phyloP scores from a whole-genome alignment of 2,113 vertebrate genomes.

The Pampusana beccarii region DNA sequence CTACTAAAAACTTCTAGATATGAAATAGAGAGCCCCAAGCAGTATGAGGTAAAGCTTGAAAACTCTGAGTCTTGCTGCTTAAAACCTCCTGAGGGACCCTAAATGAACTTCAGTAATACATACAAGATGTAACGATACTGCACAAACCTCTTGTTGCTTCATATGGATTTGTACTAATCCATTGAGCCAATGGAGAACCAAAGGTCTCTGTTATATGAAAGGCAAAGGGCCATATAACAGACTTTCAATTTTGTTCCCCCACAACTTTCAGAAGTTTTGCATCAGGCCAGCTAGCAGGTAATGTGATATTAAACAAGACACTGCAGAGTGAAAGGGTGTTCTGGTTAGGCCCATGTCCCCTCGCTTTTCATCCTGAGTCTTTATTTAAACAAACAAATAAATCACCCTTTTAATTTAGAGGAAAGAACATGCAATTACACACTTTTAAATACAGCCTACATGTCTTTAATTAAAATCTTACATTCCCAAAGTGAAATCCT shows the following conservation, averaged over 20 bases:
- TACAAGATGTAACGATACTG: not conserved
- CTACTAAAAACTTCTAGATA: not conserved
- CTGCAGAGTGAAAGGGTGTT: not conserved
- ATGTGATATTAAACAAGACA: not conserved
- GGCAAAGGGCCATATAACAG: not conserved
- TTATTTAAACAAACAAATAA: not conserved
- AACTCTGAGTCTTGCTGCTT: not conserved
- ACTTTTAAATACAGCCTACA: not conserved
- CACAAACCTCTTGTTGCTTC: not conserved
- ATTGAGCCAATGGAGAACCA: not conserved
- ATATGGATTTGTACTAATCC: not conserved
- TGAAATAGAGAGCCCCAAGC: not conserved
- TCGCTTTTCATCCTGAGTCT: not conserved
- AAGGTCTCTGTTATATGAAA: not conserved
- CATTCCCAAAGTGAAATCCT: not conserved
- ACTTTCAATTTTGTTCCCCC: not conserved
- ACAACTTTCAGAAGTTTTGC: not conserved
- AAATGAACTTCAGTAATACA: not conserved
- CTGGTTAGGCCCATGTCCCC: not conserved
- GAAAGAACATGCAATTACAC: not conserved
- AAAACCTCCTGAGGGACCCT: not conserved
- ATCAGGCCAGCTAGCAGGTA: not conserved
- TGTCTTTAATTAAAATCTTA: constrained; percentile 45
- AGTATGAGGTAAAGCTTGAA: not conserved
- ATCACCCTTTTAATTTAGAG: not conserved